Base-by-base conservation (phyloP, 2,797 vertebrate species). In the Pelobates cultripes region DNA sequence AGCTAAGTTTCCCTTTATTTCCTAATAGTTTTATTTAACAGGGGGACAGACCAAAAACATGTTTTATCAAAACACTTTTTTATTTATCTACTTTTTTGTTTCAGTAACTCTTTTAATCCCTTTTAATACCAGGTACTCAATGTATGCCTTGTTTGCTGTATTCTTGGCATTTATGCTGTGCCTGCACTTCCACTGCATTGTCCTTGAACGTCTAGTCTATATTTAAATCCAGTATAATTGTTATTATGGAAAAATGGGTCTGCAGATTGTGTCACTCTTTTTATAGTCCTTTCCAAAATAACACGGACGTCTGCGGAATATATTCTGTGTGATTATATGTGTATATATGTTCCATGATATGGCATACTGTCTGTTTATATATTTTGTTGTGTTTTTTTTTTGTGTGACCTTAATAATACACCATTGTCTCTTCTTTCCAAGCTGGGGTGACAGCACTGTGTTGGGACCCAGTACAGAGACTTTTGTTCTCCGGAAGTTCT, bases 401-500 rank as follows among this genome's bases (percentile, higher is more conserved):
- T n/a, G n/a, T n/a, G 28, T 28, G 28, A 28, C 28, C 28, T 28
- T 28, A 28, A 28, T 28, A 28, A 28, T 28, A 28, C 28, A 3
- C 47, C 10, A 10, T 12, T 15, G 14, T 3, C 13, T 57, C 55
- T 89, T 7, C 70, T 74, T 0, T 83, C 86, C 10, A 86, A 99
- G 98, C 97, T 87, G 96, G 95, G 70, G 96, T 99, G 87, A 98
- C 96, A 0, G 95, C 97, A 3, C 92, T 99, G 85, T 98, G 97
- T 68, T 99, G 98, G 98, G 98, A 99, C 85, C 96, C 98, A 0
- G 92, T 92, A 78, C 97, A 98, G 87, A 92, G 96, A 81, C 91
- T 97, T 73, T 89, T 99, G 70, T 99, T 99, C 89, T 99, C 98
- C 0, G 98, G 98, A 83, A 99, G 97, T 90, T 98, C 97, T 0